Base-by-base conservation (phyloP, 2,888 invertebrate genomes). In the Elysia crispata region DNA sequence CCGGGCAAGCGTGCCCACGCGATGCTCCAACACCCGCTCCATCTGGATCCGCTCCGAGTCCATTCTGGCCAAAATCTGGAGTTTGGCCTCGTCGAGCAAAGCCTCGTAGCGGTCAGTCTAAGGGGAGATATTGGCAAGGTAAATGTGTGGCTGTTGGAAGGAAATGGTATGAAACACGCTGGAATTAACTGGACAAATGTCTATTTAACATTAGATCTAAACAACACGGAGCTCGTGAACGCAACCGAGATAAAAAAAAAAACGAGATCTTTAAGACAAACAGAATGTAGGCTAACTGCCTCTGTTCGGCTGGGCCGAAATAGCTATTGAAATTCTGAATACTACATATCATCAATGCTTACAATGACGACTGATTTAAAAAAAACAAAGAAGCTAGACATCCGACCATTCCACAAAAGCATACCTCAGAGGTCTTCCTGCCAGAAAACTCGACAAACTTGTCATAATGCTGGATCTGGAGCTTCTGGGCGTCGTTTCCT, bases 21-120 rank as follows among this genome's bases (percentile, higher is more conserved):
- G 72, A 23, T 79, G 76, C 54, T 83, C 81, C 31, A 83, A n/a
- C 13, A 83, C 83, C 6, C 83, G 60, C 70, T 83, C 83, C 83
- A 83, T 83, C 72, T 84, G 82, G 20, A 82, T 80, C 13, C 84
- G 69, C 28, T 84, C 84, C 11, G 82, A 81, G 62, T 84, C 83
- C 83, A 84, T 82, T 23, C 83, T 76, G 41, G 83, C 57, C 67
- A 84, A 67, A 60, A 84, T 81, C 76, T 84, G 83, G 67, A 83
- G 79, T 62, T 84, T 84, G 62, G 81, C 80, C 50, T 84, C 82
- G 20, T 83, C 83, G 77, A 84, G 67, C 49, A 81, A 75, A 5
- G 70, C 64, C 6, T 74, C 66, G 74, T 82, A 84, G 49, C 82
- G 77, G 20, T 84, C 84, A 64, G 75, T 50, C 80, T 81, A 41